Evolutionary conservation across 2,797 vertebrate species (phyloP).

Genomic region (Eutrigla gurnardus): DNA sequence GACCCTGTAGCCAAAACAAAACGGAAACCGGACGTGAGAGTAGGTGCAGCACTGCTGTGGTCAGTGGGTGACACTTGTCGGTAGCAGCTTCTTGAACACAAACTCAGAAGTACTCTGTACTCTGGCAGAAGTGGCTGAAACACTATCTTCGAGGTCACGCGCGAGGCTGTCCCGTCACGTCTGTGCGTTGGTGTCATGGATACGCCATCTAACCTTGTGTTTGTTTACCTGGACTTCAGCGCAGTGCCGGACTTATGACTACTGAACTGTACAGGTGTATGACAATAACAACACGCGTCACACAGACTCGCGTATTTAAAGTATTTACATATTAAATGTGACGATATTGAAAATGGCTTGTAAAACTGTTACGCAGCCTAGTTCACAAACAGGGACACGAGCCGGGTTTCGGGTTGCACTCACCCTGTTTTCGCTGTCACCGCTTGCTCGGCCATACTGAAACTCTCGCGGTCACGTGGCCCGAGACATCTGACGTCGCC

Average conservation of each 20-base stretch:
- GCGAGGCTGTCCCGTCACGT: too few relatives aligned
- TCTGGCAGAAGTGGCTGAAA: neutral
- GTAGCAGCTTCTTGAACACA: too few relatives aligned
- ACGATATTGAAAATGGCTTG: too few relatives aligned
- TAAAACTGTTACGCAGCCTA: too few relatives aligned
- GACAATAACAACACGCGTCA: neutral
- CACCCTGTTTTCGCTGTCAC: constrained; percentile 61
- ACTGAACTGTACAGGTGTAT: neutral
- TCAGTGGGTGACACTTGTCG: neutral
- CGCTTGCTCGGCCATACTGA: constrained; percentile 63
- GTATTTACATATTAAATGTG: too few relatives aligned
- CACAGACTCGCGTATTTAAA: fast-evolving
- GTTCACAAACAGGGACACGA: neutral
- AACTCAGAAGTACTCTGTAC: neutral
- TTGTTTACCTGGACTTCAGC: neutral
- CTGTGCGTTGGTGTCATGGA: too few relatives aligned
- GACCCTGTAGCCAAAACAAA: constrained; percentile 65
- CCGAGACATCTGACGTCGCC: neutral
- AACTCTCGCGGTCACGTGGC: constrained; percentile 49
- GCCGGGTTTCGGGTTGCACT: constrained; percentile 9
- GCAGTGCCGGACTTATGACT: neutral
- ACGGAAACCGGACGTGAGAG: neutral
- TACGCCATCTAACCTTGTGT: too few relatives aligned
- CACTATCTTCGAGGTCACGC: neutral
- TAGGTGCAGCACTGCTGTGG: neutral